These are phyloP conservation scores for Pao palembangensis DNA, from an alignment of 2,113 vertebrate species.

Conservation along the genomic window DNA sequence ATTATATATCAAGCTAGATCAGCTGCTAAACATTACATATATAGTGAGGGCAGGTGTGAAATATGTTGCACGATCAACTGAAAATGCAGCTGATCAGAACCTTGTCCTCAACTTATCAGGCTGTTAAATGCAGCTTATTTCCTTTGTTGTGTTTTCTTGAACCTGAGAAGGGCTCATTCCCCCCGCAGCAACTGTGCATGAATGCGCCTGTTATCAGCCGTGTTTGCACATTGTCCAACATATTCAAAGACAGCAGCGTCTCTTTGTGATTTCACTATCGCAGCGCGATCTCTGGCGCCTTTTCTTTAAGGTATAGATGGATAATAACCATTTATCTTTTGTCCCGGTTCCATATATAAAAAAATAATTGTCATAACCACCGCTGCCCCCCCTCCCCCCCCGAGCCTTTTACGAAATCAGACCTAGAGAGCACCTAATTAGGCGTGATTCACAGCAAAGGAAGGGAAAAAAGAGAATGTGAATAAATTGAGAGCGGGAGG, in stretches of 20 bases:
- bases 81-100: too few species aligned
- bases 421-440: constrained; percentile 78
- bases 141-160: too few species aligned
- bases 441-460: constrained; percentile 77
- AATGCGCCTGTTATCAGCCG: background rate
- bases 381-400: constrained; percentile 31
- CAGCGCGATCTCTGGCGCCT: constrained; percentile 44
- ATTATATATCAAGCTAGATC: too few species aligned
- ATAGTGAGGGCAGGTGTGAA: too few species aligned
- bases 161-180: too few species aligned
- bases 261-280: constrained; percentile 49
- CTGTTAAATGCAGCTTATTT: too few species aligned
- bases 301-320: constrained; percentile 57
- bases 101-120: too few species aligned
- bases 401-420: constrained; percentile 76
- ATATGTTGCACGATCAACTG: too few species aligned
- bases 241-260: constrained; percentile 17
- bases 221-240: constrained; percentile 3
- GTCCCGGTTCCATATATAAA: constrained; percentile 68
- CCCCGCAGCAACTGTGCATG: too few species aligned
- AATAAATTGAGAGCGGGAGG: constrained; percentile 74
- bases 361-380: constrained; percentile 72
- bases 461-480: constrained; percentile 74
- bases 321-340: constrained; percentile 70
- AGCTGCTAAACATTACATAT: too few species aligned